These are phyloP conservation scores for Carterocephalus palaemon DNA, from an alignment of 2,888 invertebrate species.

Conservation along the genomic window DNA sequence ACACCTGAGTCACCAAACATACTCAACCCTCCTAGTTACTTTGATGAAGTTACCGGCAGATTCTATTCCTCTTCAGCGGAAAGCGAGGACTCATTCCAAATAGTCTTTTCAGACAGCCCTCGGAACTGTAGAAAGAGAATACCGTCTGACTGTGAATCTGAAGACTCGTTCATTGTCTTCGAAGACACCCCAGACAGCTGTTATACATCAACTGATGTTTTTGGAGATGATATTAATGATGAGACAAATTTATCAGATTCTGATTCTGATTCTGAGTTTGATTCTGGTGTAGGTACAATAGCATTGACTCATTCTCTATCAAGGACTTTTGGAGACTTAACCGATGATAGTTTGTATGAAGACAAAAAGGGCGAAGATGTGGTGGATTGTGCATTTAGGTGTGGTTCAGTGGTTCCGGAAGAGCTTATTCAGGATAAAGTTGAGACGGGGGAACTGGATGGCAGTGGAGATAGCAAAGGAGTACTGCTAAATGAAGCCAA, in stretches of 20 bases:
- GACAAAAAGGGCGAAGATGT: slow-evolving; percentile 45
- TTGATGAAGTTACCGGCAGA: slow-evolving; percentile 62
- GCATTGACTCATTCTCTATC: slow-evolving; percentile 47
- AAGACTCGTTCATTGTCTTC: slow-evolving; percentile 79
- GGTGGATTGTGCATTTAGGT: slow-evolving; percentile 51
- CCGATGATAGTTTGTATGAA: slow-evolving; percentile 59
- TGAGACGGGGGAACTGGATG: neutral
- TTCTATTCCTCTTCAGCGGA: slow-evolving; percentile 53
- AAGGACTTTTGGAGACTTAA: slow-evolving; percentile 59
- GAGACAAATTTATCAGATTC: slow-evolving; percentile 32
- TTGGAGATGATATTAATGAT: slow-evolving; percentile 43
- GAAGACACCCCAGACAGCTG: slow-evolving; percentile 65
- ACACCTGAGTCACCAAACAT: slow-evolving; percentile 4
- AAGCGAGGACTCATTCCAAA: slow-evolving; percentile 70
- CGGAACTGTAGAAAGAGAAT: slow-evolving; percentile 37
- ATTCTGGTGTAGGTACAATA: slow-evolving; percentile 27
- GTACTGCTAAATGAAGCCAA: slow-evolving; percentile 51
- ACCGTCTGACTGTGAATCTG: slow-evolving; percentile 77
- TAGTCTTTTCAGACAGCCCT: slow-evolving; percentile 60
- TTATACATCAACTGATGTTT: slow-evolving; percentile 63
- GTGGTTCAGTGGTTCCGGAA: slow-evolving; percentile 22
- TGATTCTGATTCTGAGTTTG: slow-evolving; percentile 33
- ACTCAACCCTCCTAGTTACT: slow-evolving; percentile 30
- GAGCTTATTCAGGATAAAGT: slow-evolving; percentile 19
- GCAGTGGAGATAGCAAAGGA: slow-evolving; percentile 21